Evolutionary conservation across 2,888 invertebrate genomes (phyloP).

Genomic region (Acronicta aceris): DNA sequence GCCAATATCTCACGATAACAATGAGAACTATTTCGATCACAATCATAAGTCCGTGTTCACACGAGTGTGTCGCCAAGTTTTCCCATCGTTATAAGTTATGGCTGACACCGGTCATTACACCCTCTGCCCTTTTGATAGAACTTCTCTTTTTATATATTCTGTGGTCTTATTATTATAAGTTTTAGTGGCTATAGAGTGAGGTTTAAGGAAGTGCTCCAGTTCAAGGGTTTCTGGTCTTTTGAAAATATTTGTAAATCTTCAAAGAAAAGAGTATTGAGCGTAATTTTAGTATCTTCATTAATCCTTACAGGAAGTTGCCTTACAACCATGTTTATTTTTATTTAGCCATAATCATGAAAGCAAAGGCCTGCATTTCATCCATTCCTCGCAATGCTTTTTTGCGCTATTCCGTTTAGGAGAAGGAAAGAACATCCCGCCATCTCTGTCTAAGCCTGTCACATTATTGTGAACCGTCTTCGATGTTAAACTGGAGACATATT

Average conservation of each 20-base stretch:
- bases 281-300: too few relatives aligned
- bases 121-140: slow-evolving; percentile 52
- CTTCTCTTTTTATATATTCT: slow-evolving; percentile 35
- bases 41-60: slow-evolving; percentile 41
- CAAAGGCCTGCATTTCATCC: too few relatives aligned
- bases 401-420: too few relatives aligned
- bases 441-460: too few relatives aligned
- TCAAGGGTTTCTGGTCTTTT: background rate
- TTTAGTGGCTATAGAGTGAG: slow-evolving; percentile 4
- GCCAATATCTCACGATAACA: slow-evolving; percentile 30
- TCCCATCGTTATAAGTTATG: slow-evolving; percentile 62
- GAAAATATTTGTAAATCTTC: background rate
- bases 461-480: too few relatives aligned
- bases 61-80: slow-evolving; percentile 51
- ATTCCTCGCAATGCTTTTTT: too few relatives aligned
- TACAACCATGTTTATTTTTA: too few relatives aligned
- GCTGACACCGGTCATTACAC: slow-evolving; percentile 59
- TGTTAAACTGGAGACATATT: too few relatives aligned
- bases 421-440: too few relatives aligned
- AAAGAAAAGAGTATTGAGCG: too few relatives aligned
- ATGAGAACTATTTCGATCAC: slow-evolving; percentile 39
- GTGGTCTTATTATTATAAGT: slow-evolving; percentile 14
- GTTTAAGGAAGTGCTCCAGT: background rate
- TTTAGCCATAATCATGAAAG: too few relatives aligned
- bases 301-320: too few relatives aligned